Conservation (phyloP, 2,888 invertebrate species). For the Sabatieria punctata region DNA sequence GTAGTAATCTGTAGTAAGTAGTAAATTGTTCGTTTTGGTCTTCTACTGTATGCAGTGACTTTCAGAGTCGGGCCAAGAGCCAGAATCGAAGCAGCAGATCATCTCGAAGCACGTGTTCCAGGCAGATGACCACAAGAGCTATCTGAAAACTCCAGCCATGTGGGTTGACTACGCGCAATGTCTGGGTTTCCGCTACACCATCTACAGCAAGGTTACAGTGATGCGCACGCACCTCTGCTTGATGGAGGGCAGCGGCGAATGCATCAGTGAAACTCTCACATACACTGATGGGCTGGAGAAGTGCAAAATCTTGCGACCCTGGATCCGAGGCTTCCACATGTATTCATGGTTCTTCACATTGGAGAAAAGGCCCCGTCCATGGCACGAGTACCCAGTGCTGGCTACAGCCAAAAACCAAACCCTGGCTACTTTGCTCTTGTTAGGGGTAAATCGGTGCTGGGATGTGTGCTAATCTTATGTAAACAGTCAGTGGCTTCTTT, state of each 20-base stretch:
- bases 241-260: background rate
- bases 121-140: constrained; percentile 13
- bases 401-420: background rate
- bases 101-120: background rate
- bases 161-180: constrained; percentile 23
- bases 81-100: background rate
- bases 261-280: background rate
- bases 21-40: no score
- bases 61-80: background rate
- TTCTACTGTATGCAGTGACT: background rate
- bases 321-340: constrained; percentile 9
- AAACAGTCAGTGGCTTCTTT: no score
- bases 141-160: constrained; percentile 19
- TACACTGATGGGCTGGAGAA: constrained; percentile 9
- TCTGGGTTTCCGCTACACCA: constrained; percentile 20
- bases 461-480: background rate
- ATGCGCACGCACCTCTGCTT: background rate
- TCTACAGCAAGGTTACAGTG: background rate
- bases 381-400: background rate
- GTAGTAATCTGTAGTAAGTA: no score
- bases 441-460: background rate
- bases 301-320: constrained; percentile 10
- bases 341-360: constrained; percentile 12
- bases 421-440: background rate
- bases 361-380: background rate